Percentiles rank a stretch among this genome's conserved stretches.
Conservation (phyloP, 2,113 vertebrate genomes). For the Triplophysa dalaica region DNA sequence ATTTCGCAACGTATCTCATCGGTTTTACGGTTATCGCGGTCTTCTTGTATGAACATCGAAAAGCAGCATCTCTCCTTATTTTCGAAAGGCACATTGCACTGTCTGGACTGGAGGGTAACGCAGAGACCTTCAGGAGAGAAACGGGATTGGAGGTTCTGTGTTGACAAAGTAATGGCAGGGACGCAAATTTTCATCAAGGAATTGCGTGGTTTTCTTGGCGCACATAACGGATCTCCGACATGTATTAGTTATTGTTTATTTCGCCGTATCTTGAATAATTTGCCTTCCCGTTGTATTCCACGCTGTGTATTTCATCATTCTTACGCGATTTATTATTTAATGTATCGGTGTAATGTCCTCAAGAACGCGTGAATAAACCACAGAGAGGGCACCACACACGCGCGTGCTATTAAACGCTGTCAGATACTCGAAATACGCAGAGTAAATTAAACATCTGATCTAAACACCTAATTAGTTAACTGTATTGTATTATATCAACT, state of each 20-base stretch:
- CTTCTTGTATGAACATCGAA: background rate
- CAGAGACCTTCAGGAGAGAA: slow-evolving; percentile 15
- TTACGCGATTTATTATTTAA: background rate
- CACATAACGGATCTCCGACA: background rate
- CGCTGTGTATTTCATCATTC: background rate
- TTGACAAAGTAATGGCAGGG: background rate
- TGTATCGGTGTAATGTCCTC: background rate
- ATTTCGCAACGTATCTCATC: slow-evolving; percentile 25
- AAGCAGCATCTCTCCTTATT: background rate
- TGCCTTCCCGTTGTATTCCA: too few species aligned
- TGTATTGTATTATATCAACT: background rate
- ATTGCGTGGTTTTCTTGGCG: background rate
- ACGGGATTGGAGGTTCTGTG: slow-evolving; percentile 19
- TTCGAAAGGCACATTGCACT: background rate
- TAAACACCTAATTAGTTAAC: background rate
- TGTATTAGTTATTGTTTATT: background rate
- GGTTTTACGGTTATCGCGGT: background rate
- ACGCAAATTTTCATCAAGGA: background rate
- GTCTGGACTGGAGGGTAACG: slow-evolving; percentile 13
- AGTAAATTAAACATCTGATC: background rate
- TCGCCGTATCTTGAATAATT: background rate
- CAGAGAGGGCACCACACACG: background rate
- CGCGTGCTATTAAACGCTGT: background rate
- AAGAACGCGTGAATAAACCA: background rate
- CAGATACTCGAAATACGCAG: background rate